Conservation (phyloP, 2,888 invertebrate species). For the Blastobasis lacticolella region DNA sequence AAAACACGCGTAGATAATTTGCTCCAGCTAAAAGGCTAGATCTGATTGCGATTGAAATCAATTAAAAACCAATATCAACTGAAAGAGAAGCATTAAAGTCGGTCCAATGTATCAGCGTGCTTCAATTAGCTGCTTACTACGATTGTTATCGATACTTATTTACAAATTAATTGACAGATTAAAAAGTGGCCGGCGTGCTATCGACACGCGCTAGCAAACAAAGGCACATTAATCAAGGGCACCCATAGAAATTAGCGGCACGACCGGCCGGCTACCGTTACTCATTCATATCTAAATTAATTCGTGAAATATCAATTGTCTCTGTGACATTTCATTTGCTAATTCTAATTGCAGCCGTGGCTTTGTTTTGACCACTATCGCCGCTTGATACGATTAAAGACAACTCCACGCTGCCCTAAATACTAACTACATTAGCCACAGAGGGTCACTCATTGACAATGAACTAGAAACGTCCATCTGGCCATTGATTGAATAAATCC, state of each 20-base stretch:
- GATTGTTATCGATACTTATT: no score
- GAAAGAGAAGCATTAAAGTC: no score
- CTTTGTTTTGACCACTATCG: constrained; percentile 24
- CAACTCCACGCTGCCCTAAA: constrained; percentile 36
- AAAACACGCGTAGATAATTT: no score
- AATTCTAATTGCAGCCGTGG: constrained; percentile 26
- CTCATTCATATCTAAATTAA: constrained; percentile 36
- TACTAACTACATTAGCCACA: constrained; percentile 29
- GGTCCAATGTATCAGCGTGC: no score
- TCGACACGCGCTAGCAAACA: constrained; percentile 17
- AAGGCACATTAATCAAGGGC: constrained; percentile 37
- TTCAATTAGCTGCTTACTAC: no score
- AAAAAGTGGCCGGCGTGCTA: not conserved
- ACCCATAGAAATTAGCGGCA: constrained; percentile 39
- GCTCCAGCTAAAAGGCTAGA: no score
- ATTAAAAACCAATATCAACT: no score
- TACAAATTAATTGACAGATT: no score
- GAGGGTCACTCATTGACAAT: constrained; percentile 52
- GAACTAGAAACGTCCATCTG: constrained; percentile 56
- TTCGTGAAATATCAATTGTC: constrained; percentile 47
- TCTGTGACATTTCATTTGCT: constrained; percentile 56
- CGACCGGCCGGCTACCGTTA: constrained; percentile 36
- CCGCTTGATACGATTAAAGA: constrained; percentile 27
- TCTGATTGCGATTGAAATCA: no score
- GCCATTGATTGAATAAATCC: constrained; percentile 29